These are phyloP conservation scores for Panagrolaimus sp. DNA, from an alignment of 1,140 invertebrate species.

Conservation along the genomic window DNA sequence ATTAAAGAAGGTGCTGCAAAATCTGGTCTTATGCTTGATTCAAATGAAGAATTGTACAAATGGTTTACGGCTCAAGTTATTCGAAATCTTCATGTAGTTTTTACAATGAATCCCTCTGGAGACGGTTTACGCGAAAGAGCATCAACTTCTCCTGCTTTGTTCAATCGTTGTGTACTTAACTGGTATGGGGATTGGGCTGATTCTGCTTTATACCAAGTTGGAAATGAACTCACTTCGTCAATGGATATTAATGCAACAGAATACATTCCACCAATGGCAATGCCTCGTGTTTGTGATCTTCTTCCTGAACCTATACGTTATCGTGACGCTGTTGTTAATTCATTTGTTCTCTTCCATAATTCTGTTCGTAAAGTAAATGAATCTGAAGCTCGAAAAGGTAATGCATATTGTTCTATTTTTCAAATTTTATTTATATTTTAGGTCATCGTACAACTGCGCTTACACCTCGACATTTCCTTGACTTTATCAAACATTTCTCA, in stretches of 20 bases:
- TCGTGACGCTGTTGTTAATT: constrained; percentile 90
- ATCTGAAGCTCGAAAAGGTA: constrained; percentile 69
- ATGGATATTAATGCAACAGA: constrained; percentile 65
- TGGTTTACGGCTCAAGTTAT: constrained; percentile 94
- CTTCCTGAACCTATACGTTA: constrained; percentile 71
- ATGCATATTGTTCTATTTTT: too few relatives aligned
- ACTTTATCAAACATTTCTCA: constrained; percentile 98
- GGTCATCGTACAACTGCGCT: constrained; percentile 91
- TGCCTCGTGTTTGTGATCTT: constrained; percentile 62
- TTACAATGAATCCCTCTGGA: constrained; percentile 98
- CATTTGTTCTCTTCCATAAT: constrained; percentile 95
- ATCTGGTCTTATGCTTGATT: constrained; percentile 87
- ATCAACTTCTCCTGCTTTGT: constrained; percentile 93
- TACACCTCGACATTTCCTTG: constrained; percentile 95
- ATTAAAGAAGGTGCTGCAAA: constrained; percentile 97
- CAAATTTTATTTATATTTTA: too few relatives aligned
- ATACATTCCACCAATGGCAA: constrained; percentile 50
- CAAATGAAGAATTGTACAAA: constrained; percentile 95
- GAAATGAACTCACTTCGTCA: constrained; percentile 65
- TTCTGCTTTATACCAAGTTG: constrained; percentile 86
- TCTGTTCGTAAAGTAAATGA: constrained; percentile 88
- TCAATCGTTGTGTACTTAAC: constrained; percentile 98
- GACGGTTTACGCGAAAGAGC: constrained; percentile 95
- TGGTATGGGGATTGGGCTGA: constrained; percentile 99
- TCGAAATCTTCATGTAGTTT: constrained; percentile 97